Conservation (phyloP, 2,797 vertebrate species). For the Cuniculus paca region DNA sequence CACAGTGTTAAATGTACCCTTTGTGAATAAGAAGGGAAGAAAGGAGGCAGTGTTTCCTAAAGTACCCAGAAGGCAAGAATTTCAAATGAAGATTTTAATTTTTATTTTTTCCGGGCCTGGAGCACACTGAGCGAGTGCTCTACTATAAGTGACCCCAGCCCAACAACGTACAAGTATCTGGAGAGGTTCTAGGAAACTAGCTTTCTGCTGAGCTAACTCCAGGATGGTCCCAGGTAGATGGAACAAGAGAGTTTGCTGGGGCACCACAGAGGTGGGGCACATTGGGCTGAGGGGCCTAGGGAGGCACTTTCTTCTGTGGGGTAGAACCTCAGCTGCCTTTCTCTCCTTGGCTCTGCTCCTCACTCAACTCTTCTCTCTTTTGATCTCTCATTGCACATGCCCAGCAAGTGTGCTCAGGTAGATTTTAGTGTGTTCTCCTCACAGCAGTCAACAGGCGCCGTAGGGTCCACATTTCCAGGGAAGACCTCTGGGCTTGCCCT, state of each 20-base stretch:
- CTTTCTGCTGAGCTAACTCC: conserved; percentile 23
- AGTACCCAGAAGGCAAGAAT: conserved; percentile 9
- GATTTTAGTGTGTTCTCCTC: neutral
- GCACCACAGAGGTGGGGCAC: neutral
- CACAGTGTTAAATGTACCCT: neutral
- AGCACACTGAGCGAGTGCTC: neutral
- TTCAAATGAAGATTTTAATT: conserved; percentile 46
- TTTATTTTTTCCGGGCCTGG: neutral
- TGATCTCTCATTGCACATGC: neutral
- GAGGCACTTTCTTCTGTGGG: neutral
- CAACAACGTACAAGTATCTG: neutral
- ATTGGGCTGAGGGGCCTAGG: neutral
- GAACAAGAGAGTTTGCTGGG: neutral
- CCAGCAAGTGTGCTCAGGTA: neutral
- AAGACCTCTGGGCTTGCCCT: neutral
- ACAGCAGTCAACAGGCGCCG: conserved; percentile 2
- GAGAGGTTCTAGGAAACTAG: neutral
- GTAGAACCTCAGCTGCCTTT: neutral
- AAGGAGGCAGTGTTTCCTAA: conserved; percentile 5
- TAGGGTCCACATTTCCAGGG: neutral
- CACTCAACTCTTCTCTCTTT: neutral
- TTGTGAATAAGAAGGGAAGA: neutral
- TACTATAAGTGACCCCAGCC: neutral
- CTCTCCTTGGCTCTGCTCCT: neutral
- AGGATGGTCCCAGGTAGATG: neutral